These are phyloP conservation scores for Protosalanx chinensis DNA, from an alignment of 2,797 vertebrate species.

Conservation along the genomic window DNA sequence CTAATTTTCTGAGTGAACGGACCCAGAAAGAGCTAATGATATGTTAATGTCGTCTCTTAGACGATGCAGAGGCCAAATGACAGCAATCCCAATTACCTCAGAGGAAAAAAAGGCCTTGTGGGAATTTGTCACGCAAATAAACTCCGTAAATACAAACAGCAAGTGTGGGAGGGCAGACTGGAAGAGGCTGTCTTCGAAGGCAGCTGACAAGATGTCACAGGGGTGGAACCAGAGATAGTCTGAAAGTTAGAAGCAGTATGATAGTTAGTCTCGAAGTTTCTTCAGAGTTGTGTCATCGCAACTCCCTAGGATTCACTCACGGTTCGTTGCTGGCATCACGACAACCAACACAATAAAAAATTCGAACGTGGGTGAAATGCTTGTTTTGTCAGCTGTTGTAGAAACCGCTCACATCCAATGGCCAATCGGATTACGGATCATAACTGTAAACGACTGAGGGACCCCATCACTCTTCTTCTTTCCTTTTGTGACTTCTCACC, in stretches of 20 bases:
- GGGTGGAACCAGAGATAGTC: conserved; percentile 21
- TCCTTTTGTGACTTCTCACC: not conserved
- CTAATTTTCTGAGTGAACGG: conserved; percentile 72
- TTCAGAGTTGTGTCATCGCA: not conserved
- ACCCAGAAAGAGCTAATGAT: conserved; percentile 70
- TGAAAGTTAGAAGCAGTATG: conserved; percentile 1
- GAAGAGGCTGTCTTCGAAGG: conserved; percentile 34
- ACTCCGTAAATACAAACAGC: conserved; percentile 66
- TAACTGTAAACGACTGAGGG: not conserved
- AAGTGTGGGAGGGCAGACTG: conserved; percentile 35
- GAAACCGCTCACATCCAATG: no score
- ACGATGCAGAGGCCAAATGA: conserved; percentile 65
- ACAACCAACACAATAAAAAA: no score
- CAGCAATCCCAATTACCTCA: conserved; percentile 64
- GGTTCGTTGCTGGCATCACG: not conserved
- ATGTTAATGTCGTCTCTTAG: conserved; percentile 71
- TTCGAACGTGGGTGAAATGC: no score
- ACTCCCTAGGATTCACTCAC: not conserved
- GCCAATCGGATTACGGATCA: not conserved
- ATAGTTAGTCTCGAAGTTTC: not conserved
- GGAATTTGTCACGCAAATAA: conserved; percentile 64
- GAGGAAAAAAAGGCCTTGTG: conserved; percentile 48
- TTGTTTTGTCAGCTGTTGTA: no score
- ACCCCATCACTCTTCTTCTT: not conserved
- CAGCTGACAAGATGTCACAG: conserved; percentile 60